phyloP scores from a whole-genome alignment of 2,797 vertebrate genomes.

The Apogon talboti region DNA sequence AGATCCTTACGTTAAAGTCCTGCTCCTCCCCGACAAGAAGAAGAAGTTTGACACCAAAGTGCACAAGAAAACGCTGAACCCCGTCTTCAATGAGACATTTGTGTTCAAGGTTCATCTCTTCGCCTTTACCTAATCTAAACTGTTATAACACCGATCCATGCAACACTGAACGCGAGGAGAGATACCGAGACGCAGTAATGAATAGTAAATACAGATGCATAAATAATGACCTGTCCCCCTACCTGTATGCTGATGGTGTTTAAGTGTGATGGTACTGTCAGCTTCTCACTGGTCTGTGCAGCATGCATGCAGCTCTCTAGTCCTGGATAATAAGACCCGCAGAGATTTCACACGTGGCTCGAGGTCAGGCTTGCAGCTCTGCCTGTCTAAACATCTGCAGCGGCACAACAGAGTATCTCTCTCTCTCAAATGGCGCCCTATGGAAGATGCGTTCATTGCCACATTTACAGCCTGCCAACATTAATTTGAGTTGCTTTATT shows the following conservation, averaged over 20 bases:
- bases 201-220: background rate
- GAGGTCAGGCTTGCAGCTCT: constrained; percentile 33
- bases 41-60: constrained; percentile 99
- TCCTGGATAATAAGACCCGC: constrained; percentile 73
- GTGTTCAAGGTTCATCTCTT: constrained; percentile 91
- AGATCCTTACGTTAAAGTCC: constrained; percentile 95
- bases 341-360: constrained; percentile 56
- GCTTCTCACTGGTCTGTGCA: constrained; percentile 22
- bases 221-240: constrained; percentile 2
- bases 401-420: background rate
- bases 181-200: background rate
- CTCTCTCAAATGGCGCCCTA: background rate
- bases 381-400: constrained; percentile 28
- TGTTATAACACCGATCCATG: background rate
- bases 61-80: constrained; percentile 97
- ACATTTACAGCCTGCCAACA: background rate
- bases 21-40: constrained; percentile 96
- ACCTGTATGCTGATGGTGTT: background rate
- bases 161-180: background rate
- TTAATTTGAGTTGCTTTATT: background rate
- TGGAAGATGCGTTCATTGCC: background rate
- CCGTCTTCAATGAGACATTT: constrained; percentile 97
- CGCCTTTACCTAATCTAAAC: background rate
- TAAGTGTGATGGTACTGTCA: constrained; percentile 4
- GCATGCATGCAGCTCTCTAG: constrained; percentile 40